Evolutionary conservation across 2,888 invertebrate genomes (phyloP).

Genomic region (Oxystoma pomonae): DNA sequence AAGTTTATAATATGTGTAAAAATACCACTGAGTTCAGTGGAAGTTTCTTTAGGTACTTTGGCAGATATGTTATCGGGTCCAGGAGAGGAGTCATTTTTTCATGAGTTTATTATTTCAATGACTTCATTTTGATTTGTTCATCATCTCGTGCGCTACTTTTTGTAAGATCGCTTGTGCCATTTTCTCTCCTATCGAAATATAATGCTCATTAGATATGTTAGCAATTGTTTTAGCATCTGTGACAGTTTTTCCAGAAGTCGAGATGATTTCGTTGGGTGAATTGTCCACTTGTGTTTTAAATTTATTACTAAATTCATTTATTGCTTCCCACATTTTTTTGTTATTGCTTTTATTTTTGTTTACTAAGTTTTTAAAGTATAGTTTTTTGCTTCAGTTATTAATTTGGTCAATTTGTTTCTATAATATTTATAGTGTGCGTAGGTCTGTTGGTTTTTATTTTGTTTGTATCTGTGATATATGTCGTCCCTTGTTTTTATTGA

Average conservation of each 20-base stretch:
- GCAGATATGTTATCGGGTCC: background rate
- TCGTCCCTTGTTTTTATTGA: background rate
- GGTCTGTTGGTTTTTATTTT: background rate
- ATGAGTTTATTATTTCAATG: background rate
- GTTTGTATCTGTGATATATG: background rate
- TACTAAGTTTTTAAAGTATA: background rate
- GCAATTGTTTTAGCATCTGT: background rate
- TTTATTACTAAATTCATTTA: background rate
- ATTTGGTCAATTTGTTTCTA: background rate
- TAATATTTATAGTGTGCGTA: background rate
- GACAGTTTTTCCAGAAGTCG: background rate
- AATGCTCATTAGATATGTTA: background rate
- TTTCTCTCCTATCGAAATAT: background rate
- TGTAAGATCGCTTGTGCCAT: background rate
- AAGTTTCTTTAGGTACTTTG: background rate
- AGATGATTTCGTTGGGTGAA: background rate
- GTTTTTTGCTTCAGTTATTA: background rate
- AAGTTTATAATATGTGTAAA: background rate
- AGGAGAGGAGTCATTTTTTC: background rate
- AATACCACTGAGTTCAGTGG: background rate
- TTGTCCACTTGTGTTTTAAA: background rate
- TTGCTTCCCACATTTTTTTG: background rate
- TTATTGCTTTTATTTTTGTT: background rate
- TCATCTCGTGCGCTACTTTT: background rate
- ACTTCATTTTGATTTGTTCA: background rate